Conservation (phyloP, 2,888 invertebrate genomes). For the Cryptosula pallasiana region DNA sequence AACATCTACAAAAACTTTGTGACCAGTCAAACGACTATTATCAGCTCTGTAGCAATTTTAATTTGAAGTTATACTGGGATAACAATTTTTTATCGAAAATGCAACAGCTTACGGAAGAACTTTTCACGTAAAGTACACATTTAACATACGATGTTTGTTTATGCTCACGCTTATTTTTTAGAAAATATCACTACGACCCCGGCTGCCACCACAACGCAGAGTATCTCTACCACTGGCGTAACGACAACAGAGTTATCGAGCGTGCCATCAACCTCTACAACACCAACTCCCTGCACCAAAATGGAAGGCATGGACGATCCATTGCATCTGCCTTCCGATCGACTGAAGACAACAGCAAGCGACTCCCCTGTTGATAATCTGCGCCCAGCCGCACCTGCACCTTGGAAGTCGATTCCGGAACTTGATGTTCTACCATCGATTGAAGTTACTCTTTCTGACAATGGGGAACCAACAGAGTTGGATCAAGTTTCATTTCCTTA, state of each 20-base stretch:
- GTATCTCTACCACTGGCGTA: background rate
- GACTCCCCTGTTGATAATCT: background rate
- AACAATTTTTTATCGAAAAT: too few relatives aligned
- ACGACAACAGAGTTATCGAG: background rate
- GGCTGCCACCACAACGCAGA: background rate
- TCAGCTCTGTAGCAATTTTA: too few relatives aligned
- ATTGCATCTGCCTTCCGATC: background rate
- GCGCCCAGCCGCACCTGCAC: background rate
- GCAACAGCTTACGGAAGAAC: too few relatives aligned
- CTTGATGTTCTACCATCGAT: background rate
- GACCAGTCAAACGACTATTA: too few relatives aligned
- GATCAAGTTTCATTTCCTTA: background rate
- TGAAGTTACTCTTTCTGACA: background rate
- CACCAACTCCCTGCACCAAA: background rate
- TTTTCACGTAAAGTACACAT: too few relatives aligned
- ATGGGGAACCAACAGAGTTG: background rate
- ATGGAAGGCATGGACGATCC: background rate
- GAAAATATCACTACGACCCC: background rate
- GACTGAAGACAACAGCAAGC: background rate
- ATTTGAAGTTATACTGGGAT: too few relatives aligned
- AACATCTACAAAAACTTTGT: too few relatives aligned
- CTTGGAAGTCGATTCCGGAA: background rate
- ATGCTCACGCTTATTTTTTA: background rate
- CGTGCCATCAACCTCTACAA: background rate
- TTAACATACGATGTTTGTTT: too few relatives aligned